phyloP scores from a whole-genome alignment of 2,797 vertebrate genomes.

The Sebastes matsubarae region DNA sequence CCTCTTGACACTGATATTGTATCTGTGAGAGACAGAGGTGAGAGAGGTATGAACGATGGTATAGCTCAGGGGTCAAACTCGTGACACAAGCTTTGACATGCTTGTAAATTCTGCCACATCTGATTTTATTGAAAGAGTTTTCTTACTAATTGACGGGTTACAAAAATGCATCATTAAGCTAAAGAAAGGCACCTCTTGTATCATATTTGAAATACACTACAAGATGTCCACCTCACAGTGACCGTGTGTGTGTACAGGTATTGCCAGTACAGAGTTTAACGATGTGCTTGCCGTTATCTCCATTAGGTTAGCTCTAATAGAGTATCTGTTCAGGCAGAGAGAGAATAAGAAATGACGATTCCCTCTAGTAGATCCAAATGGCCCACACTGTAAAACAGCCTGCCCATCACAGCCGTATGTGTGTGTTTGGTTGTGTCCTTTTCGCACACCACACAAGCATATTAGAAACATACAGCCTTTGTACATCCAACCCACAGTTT shows the following conservation, averaged over 20 bases:
- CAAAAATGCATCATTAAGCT: not conserved
- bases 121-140: not conserved
- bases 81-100: not conserved
- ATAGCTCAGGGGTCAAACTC: not conserved
- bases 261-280: not conserved
- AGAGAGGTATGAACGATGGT: not conserved
- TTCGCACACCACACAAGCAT: not conserved
- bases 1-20: not conserved
- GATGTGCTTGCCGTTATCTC: not conserved
- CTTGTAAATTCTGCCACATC: not conserved
- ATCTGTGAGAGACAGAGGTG: not conserved
- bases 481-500: constrained; percentile 31
- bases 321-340: constrained; percentile 8
- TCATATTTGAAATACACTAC: not conserved
- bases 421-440: constrained; percentile 6
- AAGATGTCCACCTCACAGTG: not conserved
- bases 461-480: constrained; percentile 27
- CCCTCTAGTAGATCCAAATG: constrained; percentile 42
- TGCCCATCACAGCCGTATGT: constrained; percentile 18
- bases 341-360: not conserved
- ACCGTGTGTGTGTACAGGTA: not conserved
- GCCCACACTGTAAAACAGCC: constrained; percentile 15
- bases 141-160: not conserved
- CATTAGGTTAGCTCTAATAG: not conserved
- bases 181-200: not conserved